Percentiles rank a stretch among this genome's conserved stretches.
phyloP scores from a whole-genome alignment of 2,888 invertebrate genomes.

The Trichopria drosophilae region DNA sequence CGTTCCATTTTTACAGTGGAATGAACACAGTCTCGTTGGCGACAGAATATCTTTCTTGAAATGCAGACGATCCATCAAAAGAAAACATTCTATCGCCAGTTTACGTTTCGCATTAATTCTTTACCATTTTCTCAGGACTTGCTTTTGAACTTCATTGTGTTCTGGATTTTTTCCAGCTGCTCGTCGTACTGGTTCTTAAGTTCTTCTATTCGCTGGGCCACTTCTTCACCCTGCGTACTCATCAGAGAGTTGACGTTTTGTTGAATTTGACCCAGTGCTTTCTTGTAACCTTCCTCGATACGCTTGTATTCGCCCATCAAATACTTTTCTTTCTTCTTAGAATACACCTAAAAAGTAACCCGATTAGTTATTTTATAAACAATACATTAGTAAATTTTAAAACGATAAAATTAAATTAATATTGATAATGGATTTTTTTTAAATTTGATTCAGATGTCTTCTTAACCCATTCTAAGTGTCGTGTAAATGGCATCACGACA shows the following conservation, averaged over 20 bases:
- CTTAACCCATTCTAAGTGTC: too few species aligned
- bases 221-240: conserved; percentile 60
- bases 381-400: neutral
- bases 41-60: too few species aligned
- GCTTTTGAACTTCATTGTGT: conserved; percentile 54
- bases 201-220: conserved; percentile 46
- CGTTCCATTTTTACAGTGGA: too few species aligned
- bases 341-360: conserved; percentile 61
- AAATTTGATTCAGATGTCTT: too few species aligned
- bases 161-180: conserved; percentile 50
- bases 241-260: conserved; percentile 61
- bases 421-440: too few species aligned
- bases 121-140: conserved; percentile 55
- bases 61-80: too few species aligned
- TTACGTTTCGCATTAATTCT: conserved; percentile 47
- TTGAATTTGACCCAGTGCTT: conserved; percentile 63
- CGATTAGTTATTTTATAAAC: neutral
- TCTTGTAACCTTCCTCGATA: conserved; percentile 66
- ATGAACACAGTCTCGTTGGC: too few species aligned
- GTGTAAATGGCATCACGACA: too few species aligned
- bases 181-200: conserved; percentile 46
- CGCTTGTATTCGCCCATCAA: conserved; percentile 67
- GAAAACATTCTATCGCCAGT: conserved; percentile 55
- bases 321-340: conserved; percentile 68
- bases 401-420: neutral